A percentile compares a stretch with the other conserved stretches of the same genome.
These are phyloP conservation scores for Gavia stellata DNA, from an alignment of 2,113 vertebrate species.

Conservation along the genomic window DNA sequence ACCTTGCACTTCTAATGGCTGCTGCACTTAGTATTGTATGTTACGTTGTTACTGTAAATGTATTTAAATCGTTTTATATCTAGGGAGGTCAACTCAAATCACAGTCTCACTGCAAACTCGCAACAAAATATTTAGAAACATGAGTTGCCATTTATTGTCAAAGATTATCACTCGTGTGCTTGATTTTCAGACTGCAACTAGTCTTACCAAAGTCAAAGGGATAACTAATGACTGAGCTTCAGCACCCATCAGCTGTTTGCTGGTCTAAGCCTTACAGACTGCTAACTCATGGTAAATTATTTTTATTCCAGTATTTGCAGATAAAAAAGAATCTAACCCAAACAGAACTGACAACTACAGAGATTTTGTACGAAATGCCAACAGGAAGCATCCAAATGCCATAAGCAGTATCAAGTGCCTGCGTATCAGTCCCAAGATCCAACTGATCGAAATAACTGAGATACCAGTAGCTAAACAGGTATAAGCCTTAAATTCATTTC, in stretches of 20 bases:
- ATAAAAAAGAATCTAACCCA: not conserved
- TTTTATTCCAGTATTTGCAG: not conserved
- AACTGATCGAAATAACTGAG: not conserved
- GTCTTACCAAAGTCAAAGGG: not conserved
- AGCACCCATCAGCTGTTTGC: not conserved
- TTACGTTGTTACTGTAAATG: not conserved
- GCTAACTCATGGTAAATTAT: not conserved
- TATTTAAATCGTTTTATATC: not conserved
- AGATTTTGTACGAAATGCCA: not conserved
- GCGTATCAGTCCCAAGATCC: not conserved
- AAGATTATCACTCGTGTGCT: not conserved
- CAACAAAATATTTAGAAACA: not conserved
- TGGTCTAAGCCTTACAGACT: not conserved
- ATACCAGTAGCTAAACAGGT: not conserved
- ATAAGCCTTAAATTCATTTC: not conserved
- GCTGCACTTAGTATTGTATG: not conserved
- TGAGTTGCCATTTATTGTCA: not conserved
- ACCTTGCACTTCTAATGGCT: not conserved
- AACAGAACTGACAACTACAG: not conserved
- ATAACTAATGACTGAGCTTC: not conserved
- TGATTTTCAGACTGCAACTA: not conserved
- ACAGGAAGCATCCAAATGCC: not conserved
- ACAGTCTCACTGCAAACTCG: not conserved
- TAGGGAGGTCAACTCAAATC: not conserved
- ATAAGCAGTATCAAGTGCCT: not conserved